Conservation (phyloP, 2,113 vertebrate species). For the Catharus minimus region DNA sequence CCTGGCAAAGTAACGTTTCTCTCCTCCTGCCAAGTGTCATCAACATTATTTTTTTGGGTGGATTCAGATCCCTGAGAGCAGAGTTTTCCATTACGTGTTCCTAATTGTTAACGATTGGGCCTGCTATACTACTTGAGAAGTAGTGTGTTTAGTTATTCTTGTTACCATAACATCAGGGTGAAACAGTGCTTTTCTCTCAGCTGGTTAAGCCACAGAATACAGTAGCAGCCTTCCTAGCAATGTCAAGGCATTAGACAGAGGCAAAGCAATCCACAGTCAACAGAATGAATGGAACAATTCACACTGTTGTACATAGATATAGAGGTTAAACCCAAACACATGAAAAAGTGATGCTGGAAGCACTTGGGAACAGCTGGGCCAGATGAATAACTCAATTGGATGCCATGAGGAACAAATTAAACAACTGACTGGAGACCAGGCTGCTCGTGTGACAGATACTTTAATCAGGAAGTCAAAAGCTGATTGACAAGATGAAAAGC, state of each 20-base stretch:
- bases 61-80: slow-evolving; percentile 58
- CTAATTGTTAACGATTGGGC: slow-evolving; percentile 68
- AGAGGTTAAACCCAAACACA: slow-evolving; percentile 86
- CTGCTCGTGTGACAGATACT: slow-evolving; percentile 84
- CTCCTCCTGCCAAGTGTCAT: slow-evolving; percentile 68
- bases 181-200: slow-evolving; percentile 50
- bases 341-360: slow-evolving; percentile 78
- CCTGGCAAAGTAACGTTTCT: slow-evolving; percentile 60
- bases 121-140: slow-evolving; percentile 62
- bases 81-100: slow-evolving; percentile 71
- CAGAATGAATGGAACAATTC: slow-evolving; percentile 79
- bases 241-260: slow-evolving; percentile 64
- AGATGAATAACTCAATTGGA: slow-evolving; percentile 85
- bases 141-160: slow-evolving; percentile 59
- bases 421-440: slow-evolving; percentile 80
- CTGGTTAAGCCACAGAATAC: slow-evolving; percentile 47
- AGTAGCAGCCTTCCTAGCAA: slow-evolving; percentile 60
- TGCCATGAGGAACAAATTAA: slow-evolving; percentile 88
- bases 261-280: slow-evolving; percentile 66
- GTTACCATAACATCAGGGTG: slow-evolving; percentile 70
- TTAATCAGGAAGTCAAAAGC: slow-evolving; percentile 89
- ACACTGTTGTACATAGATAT: slow-evolving; percentile 75
- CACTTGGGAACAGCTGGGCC: slow-evolving; percentile 84
- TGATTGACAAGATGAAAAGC: slow-evolving; percentile 89
- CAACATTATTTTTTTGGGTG: slow-evolving; percentile 74